phyloP scores from a whole-genome alignment of 2,888 invertebrate genomes.

The Chrysotoxum bicinctum region DNA sequence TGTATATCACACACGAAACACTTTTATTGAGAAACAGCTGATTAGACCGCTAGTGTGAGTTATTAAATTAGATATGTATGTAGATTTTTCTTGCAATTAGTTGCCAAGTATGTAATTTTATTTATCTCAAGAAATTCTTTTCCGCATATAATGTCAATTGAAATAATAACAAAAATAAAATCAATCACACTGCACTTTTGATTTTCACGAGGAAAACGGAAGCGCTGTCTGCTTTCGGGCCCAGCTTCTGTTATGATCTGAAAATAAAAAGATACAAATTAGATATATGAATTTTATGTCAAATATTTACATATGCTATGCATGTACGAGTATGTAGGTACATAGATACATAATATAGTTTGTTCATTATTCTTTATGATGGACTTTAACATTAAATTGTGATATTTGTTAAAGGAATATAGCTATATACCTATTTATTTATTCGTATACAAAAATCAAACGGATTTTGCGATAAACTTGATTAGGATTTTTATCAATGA shows the following conservation, averaged over 20 bases:
- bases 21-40: constrained; percentile 44
- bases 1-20: neutral
- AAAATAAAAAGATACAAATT: constrained; percentile 17
- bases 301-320: too few species aligned
- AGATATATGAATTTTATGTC: neutral
- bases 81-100: constrained; percentile 25
- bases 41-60: constrained; percentile 16
- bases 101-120: constrained; percentile 24
- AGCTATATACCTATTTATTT: too few species aligned
- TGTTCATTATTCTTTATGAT: too few species aligned
- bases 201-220: constrained; percentile 32
- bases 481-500: too few species aligned
- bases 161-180: constrained; percentile 51
- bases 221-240: constrained; percentile 34
- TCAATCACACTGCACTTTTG: constrained; percentile 45
- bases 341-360: too few species aligned
- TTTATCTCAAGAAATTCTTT: constrained; percentile 11
- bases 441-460: too few species aligned
- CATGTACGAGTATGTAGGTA: too few species aligned
- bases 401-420: too few species aligned
- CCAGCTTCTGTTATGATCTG: constrained; percentile 40
- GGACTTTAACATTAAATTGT: too few species aligned
- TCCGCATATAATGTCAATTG: constrained; percentile 5
- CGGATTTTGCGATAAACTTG: too few species aligned
- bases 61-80: neutral